phyloP scores from a whole-genome alignment of 64 coral and sea anemone genomes.

The Porites lutea region DNA sequence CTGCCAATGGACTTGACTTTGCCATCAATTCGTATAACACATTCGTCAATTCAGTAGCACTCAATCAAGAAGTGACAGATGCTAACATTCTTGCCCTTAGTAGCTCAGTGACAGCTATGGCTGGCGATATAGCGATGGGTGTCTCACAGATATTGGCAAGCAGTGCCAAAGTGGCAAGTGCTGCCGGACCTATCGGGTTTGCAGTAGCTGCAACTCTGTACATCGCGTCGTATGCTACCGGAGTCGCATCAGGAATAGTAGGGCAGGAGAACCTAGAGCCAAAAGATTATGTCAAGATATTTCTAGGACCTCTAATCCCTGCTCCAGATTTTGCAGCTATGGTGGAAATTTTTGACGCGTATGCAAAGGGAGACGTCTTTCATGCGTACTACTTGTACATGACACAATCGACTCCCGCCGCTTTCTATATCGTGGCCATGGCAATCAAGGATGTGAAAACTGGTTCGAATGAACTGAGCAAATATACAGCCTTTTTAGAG shows the following conservation, averaged over 20 bases:
- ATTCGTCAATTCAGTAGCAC: constrained; percentile 32
- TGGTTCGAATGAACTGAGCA: neutral
- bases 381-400: constrained; percentile 16
- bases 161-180: neutral
- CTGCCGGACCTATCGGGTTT: constrained; percentile 36
- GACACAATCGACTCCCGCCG: neutral
- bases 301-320: constrained; percentile 10
- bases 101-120: constrained; percentile 38
- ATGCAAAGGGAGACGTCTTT: neutral
- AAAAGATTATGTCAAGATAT: constrained; percentile 51
- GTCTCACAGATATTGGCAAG: constrained; percentile 14
- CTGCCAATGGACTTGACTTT: constrained; percentile 37
- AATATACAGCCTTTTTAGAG: neutral
- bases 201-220: constrained; percentile 40
- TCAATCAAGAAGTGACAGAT: constrained; percentile 8
- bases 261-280: constrained; percentile 17
- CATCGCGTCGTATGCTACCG: constrained; percentile 39
- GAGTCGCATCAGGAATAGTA: constrained; percentile 16
- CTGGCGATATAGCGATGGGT: constrained; percentile 54
- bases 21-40: constrained; percentile 42
- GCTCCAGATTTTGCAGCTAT: constrained; percentile 29
- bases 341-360: constrained; percentile 22
- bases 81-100: constrained; percentile 38
- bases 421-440: constrained; percentile 1
- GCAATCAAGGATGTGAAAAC: neutral